Conservation (phyloP, 2,888 invertebrate genomes). For the Eupithecia tripunctaria region DNA sequence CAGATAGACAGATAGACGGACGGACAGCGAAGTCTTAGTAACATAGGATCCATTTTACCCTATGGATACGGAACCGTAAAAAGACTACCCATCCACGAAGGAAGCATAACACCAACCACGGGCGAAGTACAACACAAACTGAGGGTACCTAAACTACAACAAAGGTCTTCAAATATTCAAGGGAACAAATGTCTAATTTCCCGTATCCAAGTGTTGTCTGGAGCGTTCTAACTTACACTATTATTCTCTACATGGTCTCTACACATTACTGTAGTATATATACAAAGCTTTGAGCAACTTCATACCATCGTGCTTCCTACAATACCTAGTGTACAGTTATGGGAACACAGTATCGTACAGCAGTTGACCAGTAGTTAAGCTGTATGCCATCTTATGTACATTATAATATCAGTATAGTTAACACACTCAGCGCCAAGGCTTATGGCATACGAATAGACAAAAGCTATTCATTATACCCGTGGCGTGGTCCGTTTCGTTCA, state of each 20-base stretch:
- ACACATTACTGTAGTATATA: slow-evolving; percentile 27
- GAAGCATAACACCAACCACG: not conserved
- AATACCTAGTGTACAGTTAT: not conserved
- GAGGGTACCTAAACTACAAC: not conserved
- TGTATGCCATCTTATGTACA: no score
- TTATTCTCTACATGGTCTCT: slow-evolving; percentile 23
- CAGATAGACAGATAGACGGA: no score
- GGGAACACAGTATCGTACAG: not conserved
- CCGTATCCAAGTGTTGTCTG: slow-evolving; percentile 22
- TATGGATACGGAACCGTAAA: no score
- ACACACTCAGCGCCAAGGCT: no score
- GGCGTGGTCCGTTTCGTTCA: no score
- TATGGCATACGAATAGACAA: no score
- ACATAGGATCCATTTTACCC: no score
- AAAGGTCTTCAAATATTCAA: slow-evolving; percentile 24
- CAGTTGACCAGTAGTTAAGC: not conserved
- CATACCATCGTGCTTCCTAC: slow-evolving; percentile 7
- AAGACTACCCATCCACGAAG: not conserved
- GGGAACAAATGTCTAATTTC: slow-evolving; percentile 31
- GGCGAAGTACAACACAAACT: not conserved
- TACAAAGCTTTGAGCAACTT: slow-evolving; percentile 34
- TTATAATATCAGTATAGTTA: no score
- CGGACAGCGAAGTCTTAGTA: no score
- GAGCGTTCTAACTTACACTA: slow-evolving; percentile 33
- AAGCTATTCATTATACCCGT: no score